Evolutionary conservation across 2,888 invertebrate species (phyloP).

Genomic region (Drosophila cracens): DNA sequence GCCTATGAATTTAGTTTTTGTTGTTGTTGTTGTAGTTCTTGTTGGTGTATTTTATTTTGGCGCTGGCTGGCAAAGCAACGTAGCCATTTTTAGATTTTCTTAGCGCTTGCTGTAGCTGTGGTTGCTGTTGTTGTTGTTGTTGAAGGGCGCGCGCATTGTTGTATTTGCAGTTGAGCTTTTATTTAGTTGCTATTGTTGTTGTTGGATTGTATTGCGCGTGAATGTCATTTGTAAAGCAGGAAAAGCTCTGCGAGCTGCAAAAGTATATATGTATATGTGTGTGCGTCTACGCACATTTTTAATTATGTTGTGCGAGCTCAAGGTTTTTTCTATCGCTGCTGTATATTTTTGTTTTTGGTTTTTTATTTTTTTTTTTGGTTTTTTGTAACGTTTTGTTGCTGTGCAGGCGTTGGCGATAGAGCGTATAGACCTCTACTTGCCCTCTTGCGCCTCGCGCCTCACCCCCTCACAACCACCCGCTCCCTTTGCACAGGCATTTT

Average conservation of each 20-base stretch:
- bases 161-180: conserved; percentile 76
- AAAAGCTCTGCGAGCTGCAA: conserved; percentile 73
- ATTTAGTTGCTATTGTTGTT: conserved; percentile 33
- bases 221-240: conserved; percentile 75
- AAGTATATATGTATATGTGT: conserved; percentile 38
- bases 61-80: conserved; percentile 22
- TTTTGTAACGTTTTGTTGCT: conserved; percentile 53
- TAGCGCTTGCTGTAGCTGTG: conserved; percentile 15
- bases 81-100: conserved; percentile 46
- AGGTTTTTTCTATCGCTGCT: conserved; percentile 72
- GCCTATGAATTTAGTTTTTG: conserved; percentile 24
- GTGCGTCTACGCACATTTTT: conserved; percentile 78
- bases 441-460: conserved; percentile 10
- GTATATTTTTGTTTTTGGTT: conserved; percentile 40
- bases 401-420: conserved; percentile 72
- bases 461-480: neutral
- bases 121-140: conserved; percentile 41
- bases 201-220: conserved; percentile 67
- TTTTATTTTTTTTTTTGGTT: conserved; percentile 32
- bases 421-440: conserved; percentile 36
- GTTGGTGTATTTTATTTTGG: conserved; percentile 20
- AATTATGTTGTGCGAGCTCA: conserved; percentile 81
- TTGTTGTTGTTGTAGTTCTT: neutral
- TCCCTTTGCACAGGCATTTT: conserved; percentile 50
- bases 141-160: conserved; percentile 55